Evolutionary conservation across 2,888 invertebrate species (phyloP).

Genomic region (Bursaphelenchus okinawaensis): DNA sequence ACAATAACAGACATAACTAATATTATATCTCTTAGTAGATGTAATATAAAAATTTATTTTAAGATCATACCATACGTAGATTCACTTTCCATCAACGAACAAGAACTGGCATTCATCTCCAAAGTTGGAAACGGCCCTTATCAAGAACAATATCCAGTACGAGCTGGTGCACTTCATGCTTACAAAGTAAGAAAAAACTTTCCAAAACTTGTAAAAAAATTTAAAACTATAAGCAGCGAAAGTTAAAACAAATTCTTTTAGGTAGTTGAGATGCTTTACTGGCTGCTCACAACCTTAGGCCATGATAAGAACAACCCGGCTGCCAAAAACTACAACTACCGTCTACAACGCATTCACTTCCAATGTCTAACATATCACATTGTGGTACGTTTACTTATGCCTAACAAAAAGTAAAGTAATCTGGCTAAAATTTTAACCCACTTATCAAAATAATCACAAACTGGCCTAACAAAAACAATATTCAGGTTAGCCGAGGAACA

Average conservation of each 20-base stretch:
- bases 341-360: slow-evolving; percentile 61
- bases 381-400: slow-evolving; percentile 44
- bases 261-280: slow-evolving; percentile 61
- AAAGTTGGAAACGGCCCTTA: slow-evolving; percentile 59
- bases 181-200: slow-evolving; percentile 56
- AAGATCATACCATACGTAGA: slow-evolving; percentile 59
- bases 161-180: slow-evolving; percentile 58
- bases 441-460: neutral
- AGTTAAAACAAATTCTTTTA: slow-evolving; percentile 30
- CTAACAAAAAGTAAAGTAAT: neutral
- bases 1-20: too few species aligned
- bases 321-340: slow-evolving; percentile 41
- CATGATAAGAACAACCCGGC: slow-evolving; percentile 53
- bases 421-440: neutral
- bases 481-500: slow-evolving; percentile 47
- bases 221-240: too few species aligned
- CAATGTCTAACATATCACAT: slow-evolving; percentile 62
- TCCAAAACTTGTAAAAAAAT: too few species aligned
- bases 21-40: too few species aligned
- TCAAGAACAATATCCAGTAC: slow-evolving; percentile 47
- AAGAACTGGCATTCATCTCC: slow-evolving; percentile 60
- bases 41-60: slow-evolving; percentile 18
- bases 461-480: neutral
- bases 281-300: slow-evolving; percentile 60
- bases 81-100: slow-evolving; percentile 61